A percentile compares a stretch with the other conserved stretches of the same genome.
Evolutionary conservation across 1,140 invertebrate genomes (phyloP).

Genomic region (Zaprionus tsacasi): DNA sequence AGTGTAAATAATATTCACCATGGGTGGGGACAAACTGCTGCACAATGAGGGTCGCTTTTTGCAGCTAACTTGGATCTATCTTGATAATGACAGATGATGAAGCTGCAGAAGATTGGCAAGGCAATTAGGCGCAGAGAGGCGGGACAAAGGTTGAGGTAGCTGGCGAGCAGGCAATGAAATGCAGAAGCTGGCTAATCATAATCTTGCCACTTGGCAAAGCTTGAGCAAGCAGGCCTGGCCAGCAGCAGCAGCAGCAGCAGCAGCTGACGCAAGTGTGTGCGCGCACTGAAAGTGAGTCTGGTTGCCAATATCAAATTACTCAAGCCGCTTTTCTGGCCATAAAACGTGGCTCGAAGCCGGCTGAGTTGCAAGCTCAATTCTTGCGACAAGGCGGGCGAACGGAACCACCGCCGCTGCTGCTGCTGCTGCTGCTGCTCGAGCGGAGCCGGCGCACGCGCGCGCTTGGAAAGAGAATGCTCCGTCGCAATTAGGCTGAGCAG

Average conservation of each 20-base stretch:
- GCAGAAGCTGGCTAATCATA: conserved; percentile 8
- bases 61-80: neutral
- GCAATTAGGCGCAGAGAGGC: conserved; percentile 8
- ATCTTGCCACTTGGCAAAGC: conserved; percentile 1
- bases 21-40: neutral
- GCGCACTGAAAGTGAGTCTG: conserved; percentile 70
- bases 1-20: neutral
- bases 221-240: neutral
- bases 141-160: neutral
- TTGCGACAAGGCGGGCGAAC: conserved; percentile 37
- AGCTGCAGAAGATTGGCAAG: neutral
- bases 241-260: conserved; percentile 1
- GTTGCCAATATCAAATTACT: conserved; percentile 81
- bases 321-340: conserved; percentile 68
- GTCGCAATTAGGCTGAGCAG: conserved; percentile 28
- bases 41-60: neutral
- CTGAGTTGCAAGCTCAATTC: conserved; percentile 31
- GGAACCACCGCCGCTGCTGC: neutral
- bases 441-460: neutral
- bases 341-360: conserved; percentile 32
- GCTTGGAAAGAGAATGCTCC: conserved; percentile 8
- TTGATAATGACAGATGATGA: neutral
- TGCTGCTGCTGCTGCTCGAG: neutral
- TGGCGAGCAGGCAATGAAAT: neutral
- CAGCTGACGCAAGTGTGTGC: conserved; percentile 61